A percentile compares a stretch with the other conserved stretches of the same genome.
phyloP scores from a whole-genome alignment of 2,797 vertebrate genomes.

The Karalla daura region DNA sequence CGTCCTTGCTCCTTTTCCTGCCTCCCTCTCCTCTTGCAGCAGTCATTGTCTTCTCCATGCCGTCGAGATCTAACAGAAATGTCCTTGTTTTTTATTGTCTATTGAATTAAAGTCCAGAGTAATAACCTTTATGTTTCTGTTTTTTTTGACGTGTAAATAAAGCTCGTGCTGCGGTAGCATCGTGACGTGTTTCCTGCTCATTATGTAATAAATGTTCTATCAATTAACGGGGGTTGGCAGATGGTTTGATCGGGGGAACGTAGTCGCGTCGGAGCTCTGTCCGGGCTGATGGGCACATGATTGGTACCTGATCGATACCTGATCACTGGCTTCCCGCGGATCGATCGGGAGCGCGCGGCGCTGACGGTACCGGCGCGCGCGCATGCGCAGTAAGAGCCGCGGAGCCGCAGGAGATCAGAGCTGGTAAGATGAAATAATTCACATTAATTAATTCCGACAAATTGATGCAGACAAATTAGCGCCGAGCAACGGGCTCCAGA shows the following conservation, averaged over 20 bases:
- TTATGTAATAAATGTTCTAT: conserved; percentile 67
- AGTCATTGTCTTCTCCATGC: conserved; percentile 16
- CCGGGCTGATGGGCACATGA: too few relatives aligned
- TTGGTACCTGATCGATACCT: too few relatives aligned
- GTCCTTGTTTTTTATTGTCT: conserved; percentile 63
- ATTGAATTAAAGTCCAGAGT: conserved; percentile 81
- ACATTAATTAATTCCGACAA: neutral
- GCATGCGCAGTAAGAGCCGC: conserved; percentile 81
- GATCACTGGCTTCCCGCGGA: too few relatives aligned
- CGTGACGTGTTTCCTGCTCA: conserved; percentile 72
- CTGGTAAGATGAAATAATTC: conserved; percentile 83
- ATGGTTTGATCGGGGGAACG: too few relatives aligned
- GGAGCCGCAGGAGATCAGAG: conserved; percentile 85
- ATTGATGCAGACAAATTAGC: neutral
- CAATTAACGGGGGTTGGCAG: neutral
- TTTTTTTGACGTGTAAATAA: conserved; percentile 20
- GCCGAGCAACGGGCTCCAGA: too few relatives aligned
- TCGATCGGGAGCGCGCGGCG: too few relatives aligned
- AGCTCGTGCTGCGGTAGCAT: conserved; percentile 48
- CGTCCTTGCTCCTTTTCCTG: neutral
- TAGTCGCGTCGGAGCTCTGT: too few relatives aligned
- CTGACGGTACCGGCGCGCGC: conserved; percentile 59
- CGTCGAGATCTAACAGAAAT: conserved; percentile 18
- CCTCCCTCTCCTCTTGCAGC: conserved; percentile 21
- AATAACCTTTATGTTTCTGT: conserved; percentile 22